phyloP scores from a whole-genome alignment of 2,797 vertebrate genomes.

The Tachyglossus aculeatus region DNA sequence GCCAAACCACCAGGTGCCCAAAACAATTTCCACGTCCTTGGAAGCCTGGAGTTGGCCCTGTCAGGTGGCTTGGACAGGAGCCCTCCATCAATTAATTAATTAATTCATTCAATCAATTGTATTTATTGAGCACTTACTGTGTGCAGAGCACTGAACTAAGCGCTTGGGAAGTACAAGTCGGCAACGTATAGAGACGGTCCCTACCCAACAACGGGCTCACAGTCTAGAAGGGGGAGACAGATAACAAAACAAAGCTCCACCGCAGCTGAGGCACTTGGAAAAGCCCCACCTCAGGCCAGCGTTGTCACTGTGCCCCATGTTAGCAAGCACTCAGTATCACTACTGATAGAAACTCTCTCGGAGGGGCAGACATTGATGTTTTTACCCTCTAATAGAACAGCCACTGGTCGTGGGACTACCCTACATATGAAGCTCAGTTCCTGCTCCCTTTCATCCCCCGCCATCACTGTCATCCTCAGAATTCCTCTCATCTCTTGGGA shows the following conservation, averaged over 20 bases:
- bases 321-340: constrained; percentile 44
- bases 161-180: no score
- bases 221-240: no score
- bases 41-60: no score
- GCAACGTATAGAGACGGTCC: no score
- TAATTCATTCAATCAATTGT: no score
- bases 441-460: constrained; percentile 11
- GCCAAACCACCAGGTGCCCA: no score
- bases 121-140: no score
- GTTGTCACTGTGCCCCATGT: constrained; percentile 43
- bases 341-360: constrained; percentile 19
- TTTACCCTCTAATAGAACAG: constrained; percentile 42
- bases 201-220: no score
- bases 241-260: no score
- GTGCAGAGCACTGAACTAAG: no score
- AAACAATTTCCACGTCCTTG: no score
- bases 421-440: constrained; percentile 43
- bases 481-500: constrained; percentile 11
- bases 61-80: constrained; percentile 9
- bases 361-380: constrained; percentile 18
- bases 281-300: constrained; percentile 28
- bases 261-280: constrained; percentile 25
- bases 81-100: no score
- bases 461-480: constrained; percentile 29
- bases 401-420: constrained; percentile 25